Evolutionary conservation across 2,888 invertebrate species (phyloP), one percentile per base, ranked within the genome.

Genomic region (Diachrysia chrysitis): DNA sequence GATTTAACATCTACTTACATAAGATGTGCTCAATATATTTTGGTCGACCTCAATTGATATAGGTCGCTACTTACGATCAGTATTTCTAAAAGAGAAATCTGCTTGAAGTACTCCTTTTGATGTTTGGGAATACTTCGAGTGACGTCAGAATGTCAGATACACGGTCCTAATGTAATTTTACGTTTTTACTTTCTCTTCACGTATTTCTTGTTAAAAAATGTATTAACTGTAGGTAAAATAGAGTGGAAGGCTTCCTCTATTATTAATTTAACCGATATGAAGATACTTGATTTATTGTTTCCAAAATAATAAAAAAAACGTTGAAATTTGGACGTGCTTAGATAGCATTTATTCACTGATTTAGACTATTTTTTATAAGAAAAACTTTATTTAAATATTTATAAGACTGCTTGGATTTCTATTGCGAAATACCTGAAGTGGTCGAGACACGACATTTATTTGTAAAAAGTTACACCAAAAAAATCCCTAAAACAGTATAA

Each of bases 71-170:
- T 51, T 59, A 69, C 71, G 63, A 63, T 61, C 71, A 32, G 67
- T 69, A 76, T 73, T 72, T 67, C 55, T 54, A 66, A 65, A 73
- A 71, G 70, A 72, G 72, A 71, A n/a, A 57, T 66, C 76, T 69
- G 78, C 46, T 69, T 66, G 67, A 68, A 64, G 59, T 54, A 71
- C 73, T 58, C 78, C 75, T 78, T 83, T 82, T 82, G 76, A 76
- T 76, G 79, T 76, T 10, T 58, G 10, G 42, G 21, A 60, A 62
- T 75, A 71, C 69, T 75, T 69, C 55, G 58, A 73, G 66, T 60
- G 59, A 73, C 58, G 69, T 79, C 67, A 69, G 57, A 63, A 73
- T 58, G 69, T 79, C 67, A 68, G 55, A 62, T 46, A 69, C 74
- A 75, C 32, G 19, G 57, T 58, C 51, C 60, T 73, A 78, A 83